Base-by-base conservation (phyloP, 2,113 vertebrate genomes). In the Bucco capensis region DNA sequence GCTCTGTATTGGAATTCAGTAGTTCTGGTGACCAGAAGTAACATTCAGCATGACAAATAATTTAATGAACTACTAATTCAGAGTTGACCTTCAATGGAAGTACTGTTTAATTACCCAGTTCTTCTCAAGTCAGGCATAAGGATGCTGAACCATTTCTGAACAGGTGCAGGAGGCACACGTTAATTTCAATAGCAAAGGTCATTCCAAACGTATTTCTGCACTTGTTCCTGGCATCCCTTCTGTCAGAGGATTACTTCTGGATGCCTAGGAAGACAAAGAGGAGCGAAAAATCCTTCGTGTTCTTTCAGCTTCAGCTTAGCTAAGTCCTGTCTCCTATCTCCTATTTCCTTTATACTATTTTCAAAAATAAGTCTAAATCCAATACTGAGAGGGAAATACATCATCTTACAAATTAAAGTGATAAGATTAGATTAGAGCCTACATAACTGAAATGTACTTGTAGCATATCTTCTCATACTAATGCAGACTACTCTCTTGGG, bases 181-280 rank as follows among this genome's bases (percentile, higher is more conserved):
- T 88, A 65, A 92, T 94, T 94, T 86, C 76, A 72, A 73, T 47
- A 92, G 74, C 86, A 94, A 95, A 94, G 86, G 86, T 84, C 94
- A 95, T 57, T 65, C 67, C 53, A 66, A 9, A 61, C 44, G 5
- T 79, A 90, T 70, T 82, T 78, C 66, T 82, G 66, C 62, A 72
- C 58, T 79, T 93, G 49, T 33, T 73, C 31, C 74, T 88, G 53
- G 37, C 72, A 49, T 61, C 25, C 37, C 15, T 83, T 35, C 79
- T 67, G 57, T 38, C 57, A 74, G 35, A 83, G 47, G 31, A 90
- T 47, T 79, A 76, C 42, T 83, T 86, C 35, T 5, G 46, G 12
- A 67, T 11, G 35, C 35, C 66, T 81, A 12, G 3, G 65, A 71
- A 83, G 79, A 76, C n/a, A 79, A 69, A 72, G 46, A 88, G 3